phyloP scores from a whole-genome alignment of 2,113 vertebrate species.

The Nicator chloris region DNA sequence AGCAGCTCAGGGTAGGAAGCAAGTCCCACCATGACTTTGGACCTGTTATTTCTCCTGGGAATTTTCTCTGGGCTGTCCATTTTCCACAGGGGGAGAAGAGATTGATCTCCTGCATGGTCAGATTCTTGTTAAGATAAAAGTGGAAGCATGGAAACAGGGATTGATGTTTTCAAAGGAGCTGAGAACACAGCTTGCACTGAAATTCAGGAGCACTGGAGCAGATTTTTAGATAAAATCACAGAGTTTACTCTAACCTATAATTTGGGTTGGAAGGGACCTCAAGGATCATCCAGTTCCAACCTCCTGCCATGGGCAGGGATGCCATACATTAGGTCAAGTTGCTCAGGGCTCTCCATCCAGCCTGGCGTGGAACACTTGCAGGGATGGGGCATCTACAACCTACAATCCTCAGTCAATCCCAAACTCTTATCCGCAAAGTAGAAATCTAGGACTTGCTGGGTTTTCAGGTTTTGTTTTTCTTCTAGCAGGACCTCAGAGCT shows the following conservation, averaged over 20 bases:
- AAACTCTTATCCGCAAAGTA: neutral
- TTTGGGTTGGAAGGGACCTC: neutral
- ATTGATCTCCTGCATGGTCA: neutral
- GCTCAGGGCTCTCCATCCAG: neutral
- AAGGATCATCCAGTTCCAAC: neutral
- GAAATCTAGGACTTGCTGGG: neutral
- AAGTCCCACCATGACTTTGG: neutral
- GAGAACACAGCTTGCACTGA: neutral
- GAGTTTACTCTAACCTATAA: neutral
- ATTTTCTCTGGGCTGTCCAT: neutral
- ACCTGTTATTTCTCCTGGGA: neutral
- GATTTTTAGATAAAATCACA: neutral
- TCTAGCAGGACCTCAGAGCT: neutral
- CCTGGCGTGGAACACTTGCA: neutral
- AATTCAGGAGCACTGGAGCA: neutral
- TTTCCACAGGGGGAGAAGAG: neutral
- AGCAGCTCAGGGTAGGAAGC: neutral
- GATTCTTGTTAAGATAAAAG: neutral
- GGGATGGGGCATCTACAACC: neutral
- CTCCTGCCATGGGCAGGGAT: neutral
- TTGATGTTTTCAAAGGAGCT: neutral
- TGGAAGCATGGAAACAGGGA: neutral
- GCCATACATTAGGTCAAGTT: neutral
- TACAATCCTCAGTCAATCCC: neutral
- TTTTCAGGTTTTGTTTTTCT: neutral